Evolutionary conservation across 1,140 invertebrate species (phyloP).

Genomic region (Rhyzopertha dominica): DNA sequence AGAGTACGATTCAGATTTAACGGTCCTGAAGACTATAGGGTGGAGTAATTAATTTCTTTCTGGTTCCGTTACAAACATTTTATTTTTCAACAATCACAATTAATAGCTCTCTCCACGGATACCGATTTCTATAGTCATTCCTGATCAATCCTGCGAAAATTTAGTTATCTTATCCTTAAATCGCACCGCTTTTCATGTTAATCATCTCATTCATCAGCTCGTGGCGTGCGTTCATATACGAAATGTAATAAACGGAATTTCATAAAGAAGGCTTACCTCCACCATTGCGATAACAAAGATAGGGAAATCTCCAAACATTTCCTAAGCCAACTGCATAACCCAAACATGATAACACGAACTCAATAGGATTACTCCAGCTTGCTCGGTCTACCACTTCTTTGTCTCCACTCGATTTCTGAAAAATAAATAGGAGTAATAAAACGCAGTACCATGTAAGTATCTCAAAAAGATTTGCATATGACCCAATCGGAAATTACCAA

Average conservation of each 20-base stretch:
- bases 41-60: too few relatives aligned
- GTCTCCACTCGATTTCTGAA: too few relatives aligned
- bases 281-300: slow-evolving; percentile 74
- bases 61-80: slow-evolving; percentile 5
- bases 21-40: slow-evolving; percentile 2
- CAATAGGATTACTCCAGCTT: slow-evolving; percentile 61
- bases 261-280: slow-evolving; percentile 56
- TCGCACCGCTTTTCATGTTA: neutral
- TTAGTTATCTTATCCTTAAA: neutral
- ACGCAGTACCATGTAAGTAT: too few relatives aligned
- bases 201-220: neutral
- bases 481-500: too few relatives aligned
- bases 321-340: slow-evolving; percentile 73
- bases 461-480: too few relatives aligned
- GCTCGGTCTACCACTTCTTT: slow-evolving; percentile 23
- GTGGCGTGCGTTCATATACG: neutral
- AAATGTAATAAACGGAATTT: neutral
- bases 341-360: slow-evolving; percentile 69
- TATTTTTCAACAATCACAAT: slow-evolving; percentile 4
- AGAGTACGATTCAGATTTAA: slow-evolving; percentile 2
- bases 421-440: too few relatives aligned
- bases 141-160: neutral
- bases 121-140: neutral
- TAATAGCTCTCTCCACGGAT: neutral
- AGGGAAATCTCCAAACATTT: slow-evolving; percentile 87